Evolutionary conservation across 2,113 vertebrate species (phyloP).

Genomic region (Rynchops niger): DNA sequence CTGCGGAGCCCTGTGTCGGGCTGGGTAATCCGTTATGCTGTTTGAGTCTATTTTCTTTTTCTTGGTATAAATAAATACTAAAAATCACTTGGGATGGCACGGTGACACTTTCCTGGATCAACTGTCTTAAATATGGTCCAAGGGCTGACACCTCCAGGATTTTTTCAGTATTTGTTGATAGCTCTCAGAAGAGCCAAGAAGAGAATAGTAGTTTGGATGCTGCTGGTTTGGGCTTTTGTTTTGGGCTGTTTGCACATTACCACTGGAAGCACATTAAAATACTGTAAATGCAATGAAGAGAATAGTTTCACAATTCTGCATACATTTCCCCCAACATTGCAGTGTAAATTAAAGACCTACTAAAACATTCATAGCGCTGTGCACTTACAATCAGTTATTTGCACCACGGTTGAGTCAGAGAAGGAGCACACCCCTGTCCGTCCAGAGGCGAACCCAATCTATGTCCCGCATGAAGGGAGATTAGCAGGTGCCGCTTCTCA

Average conservation of each 20-base stretch:
- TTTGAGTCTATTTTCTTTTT: constrained; percentile 31
- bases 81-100: not conserved
- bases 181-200: not conserved
- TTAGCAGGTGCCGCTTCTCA: not conserved
- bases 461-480: not conserved
- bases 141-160: not conserved
- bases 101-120: constrained; percentile 1
- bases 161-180: not conserved
- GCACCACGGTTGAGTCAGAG: too few species aligned
- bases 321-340: not conserved
- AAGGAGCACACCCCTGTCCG: not conserved
- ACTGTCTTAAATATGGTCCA: not conserved
- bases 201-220: not conserved
- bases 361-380: not conserved
- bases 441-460: not conserved
- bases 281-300: not conserved
- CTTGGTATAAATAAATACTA: constrained; percentile 2
- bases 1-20: not conserved
- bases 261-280: not conserved
- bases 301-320: not conserved
- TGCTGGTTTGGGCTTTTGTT: not conserved
- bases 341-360: not conserved
- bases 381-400: not conserved
- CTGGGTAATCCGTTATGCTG: not conserved
- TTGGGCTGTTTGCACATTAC: not conserved